Evolutionary conservation across 23 tunicate species (phyloP).

Genomic region (Botrylloides violaceus): DNA sequence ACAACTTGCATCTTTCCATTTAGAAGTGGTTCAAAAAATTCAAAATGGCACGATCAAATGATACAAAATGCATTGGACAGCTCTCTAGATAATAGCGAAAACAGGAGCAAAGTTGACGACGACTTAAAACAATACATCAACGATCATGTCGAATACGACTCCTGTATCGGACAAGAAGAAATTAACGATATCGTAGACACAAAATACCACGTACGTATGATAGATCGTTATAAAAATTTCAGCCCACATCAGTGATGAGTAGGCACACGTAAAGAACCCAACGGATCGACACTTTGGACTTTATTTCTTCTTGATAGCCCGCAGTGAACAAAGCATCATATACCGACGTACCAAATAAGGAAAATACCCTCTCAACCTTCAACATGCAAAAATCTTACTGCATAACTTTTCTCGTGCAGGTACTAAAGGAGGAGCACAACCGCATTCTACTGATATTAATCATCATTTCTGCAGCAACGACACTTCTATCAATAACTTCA

Average conservation of each 20-base stretch:
- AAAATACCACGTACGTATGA: constrained; percentile 2
- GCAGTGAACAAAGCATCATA: too few species aligned
- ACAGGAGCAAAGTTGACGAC: neutral
- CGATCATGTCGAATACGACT: constrained; percentile 1
- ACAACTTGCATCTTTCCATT: too few species aligned
- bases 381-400: too few species aligned
- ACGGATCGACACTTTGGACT: too few species aligned
- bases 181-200: neutral
- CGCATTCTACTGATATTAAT: neutral
- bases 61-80: constrained; percentile 14
- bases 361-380: too few species aligned
- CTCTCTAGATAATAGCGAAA: neutral
- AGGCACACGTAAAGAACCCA: too few species aligned
- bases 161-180: constrained; percentile 4
- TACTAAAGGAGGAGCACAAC: neutral
- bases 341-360: too few species aligned
- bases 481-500: neutral
- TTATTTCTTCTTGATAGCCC: too few species aligned
- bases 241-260: too few species aligned
- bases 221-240: too few species aligned
- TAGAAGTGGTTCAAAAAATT: constrained; percentile 2
- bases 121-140: neutral
- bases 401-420: too few species aligned
- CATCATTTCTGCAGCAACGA: neutral
- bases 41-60: neutral